Evolutionary conservation across 1,140 invertebrate species (phyloP).

Genomic region (Solen grandis): DNA sequence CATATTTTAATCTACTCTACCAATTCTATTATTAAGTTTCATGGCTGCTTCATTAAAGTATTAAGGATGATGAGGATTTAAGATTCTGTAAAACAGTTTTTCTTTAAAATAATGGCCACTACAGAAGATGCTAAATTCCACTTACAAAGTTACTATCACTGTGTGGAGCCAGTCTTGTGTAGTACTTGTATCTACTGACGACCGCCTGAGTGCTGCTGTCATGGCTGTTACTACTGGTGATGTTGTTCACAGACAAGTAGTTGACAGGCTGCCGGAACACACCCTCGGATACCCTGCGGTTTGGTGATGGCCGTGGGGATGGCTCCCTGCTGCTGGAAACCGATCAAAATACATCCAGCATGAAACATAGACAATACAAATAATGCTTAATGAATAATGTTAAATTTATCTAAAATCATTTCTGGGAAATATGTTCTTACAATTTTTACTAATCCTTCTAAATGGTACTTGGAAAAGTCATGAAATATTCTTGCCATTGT

Average conservation of each 20-base stretch:
- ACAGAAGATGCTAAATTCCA: too few relatives aligned
- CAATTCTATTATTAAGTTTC: too few relatives aligned
- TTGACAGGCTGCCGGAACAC: conserved; percentile 60
- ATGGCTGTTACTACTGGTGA: neutral
- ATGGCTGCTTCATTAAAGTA: too few relatives aligned
- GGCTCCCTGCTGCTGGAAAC: neutral
- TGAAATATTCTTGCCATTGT: too few relatives aligned
- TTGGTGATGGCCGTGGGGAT: neutral
- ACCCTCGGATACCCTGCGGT: neutral
- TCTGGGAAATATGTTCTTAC: neutral
- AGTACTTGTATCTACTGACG: conserved; percentile 68
- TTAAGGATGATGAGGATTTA: too few relatives aligned
- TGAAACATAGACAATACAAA: neutral
- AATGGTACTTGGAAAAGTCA: neutral
- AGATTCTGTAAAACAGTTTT: too few relatives aligned
- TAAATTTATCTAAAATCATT: neutral
- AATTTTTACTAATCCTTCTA: too few relatives aligned
- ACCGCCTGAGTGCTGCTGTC: conserved; percentile 50
- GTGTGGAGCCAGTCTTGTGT: conserved; percentile 63
- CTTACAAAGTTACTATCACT: conserved; percentile 60
- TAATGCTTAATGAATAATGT: neutral
- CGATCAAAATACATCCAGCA: neutral
- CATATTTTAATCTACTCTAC: too few relatives aligned
- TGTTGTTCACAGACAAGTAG: conserved; percentile 49
- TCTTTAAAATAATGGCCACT: too few relatives aligned